Conservation (phyloP, 2,113 vertebrate species). For the Elephantulus edwardii region DNA sequence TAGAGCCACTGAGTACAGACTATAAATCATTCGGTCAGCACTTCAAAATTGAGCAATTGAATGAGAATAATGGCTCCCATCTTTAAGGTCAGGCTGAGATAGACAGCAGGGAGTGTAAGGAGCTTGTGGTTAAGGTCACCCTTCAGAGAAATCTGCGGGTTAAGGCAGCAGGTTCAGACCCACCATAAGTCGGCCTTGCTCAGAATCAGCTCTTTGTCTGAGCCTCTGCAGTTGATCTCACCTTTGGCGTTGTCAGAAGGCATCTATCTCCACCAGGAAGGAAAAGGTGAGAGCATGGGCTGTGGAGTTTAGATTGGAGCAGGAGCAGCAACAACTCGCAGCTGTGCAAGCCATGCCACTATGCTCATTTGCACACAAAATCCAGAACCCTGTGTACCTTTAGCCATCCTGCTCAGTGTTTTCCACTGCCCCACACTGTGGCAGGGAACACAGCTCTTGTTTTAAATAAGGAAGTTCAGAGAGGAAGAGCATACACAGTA, state of each 20-base stretch:
- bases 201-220: not conserved
- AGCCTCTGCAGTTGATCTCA: not conserved
- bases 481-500: not conserved
- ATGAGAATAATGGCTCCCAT: not conserved
- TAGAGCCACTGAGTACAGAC: not conserved
- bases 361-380: not conserved
- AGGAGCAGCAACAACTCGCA: not conserved
- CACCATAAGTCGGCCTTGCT: not conserved
- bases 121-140: not conserved
- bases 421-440: too few species aligned
- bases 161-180: not conserved
- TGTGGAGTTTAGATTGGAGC: not conserved
- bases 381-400: not conserved
- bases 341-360: too few species aligned
- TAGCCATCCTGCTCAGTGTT: not conserved
- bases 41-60: not conserved
- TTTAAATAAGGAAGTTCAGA: not conserved
- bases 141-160: not conserved
- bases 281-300: not conserved
- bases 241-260: not conserved
- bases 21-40: not conserved
- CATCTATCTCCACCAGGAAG: rapidly evolving
- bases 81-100: not conserved
- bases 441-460: not conserved
- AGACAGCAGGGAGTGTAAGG: not conserved